phyloP scores from a whole-genome alignment of 2,888 invertebrate genomes.

The Eilema griseolum region DNA sequence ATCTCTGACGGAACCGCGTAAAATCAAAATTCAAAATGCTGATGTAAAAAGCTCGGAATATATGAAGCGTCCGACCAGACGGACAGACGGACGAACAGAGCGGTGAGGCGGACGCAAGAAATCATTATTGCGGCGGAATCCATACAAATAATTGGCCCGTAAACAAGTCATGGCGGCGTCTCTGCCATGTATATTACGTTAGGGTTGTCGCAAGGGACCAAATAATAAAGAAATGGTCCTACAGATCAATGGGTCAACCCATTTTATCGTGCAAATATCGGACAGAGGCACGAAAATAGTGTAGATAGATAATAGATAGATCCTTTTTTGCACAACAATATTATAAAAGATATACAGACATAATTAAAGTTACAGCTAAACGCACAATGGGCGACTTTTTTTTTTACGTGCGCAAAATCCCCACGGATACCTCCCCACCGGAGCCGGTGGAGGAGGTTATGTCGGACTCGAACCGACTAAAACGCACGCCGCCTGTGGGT shows the following conservation, averaged over 20 bases:
- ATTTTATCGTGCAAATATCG: background rate
- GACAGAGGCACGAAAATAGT: too few relatives aligned
- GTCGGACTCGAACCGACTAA: too few relatives aligned
- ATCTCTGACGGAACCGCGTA: constrained; percentile 67
- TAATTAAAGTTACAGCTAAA: too few relatives aligned
- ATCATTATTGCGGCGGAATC: constrained; percentile 85
- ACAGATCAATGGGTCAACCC: background rate
- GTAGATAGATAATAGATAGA: too few relatives aligned
- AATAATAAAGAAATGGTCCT: background rate
- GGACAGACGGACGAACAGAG: constrained; percentile 59
- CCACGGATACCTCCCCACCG: too few relatives aligned
- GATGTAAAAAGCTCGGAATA: constrained; percentile 72
- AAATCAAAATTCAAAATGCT: constrained; percentile 75
- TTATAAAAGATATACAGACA: too few relatives aligned
- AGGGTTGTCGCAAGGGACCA: constrained; percentile 66
- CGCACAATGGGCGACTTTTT: too few relatives aligned
- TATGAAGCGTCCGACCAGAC: constrained; percentile 63
- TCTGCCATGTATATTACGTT: constrained; percentile 83
- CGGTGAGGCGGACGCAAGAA: constrained; percentile 74
- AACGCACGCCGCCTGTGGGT: too few relatives aligned
- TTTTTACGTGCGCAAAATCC: too few relatives aligned
- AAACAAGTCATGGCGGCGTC: constrained; percentile 87
- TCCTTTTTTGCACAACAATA: too few relatives aligned
- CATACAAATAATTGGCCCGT: constrained; percentile 88
- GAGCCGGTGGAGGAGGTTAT: too few relatives aligned